Percentiles rank a stretch among this genome's conserved stretches.
These are phyloP conservation scores for Halcyon malimbica DNA, from an alignment of 2,113 vertebrate species.

Conservation along the genomic window DNA sequence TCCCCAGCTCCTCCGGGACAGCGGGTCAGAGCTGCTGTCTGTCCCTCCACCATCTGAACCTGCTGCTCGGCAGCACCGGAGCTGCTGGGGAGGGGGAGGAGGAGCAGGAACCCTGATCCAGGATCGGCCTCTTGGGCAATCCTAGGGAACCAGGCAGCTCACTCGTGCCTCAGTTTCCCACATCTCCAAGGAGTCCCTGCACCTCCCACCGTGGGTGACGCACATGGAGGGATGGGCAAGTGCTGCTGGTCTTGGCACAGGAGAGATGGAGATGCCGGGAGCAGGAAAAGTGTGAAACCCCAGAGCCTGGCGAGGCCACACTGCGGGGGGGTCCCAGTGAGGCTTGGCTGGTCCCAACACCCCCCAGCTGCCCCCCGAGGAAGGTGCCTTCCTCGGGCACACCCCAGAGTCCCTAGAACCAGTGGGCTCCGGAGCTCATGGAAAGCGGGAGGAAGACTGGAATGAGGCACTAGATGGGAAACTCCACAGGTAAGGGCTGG, in stretches of 20 bases:
- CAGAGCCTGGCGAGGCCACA: rapidly evolving
- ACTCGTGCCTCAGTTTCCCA: not conserved
- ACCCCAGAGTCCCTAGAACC: not conserved
- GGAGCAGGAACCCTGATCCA: not conserved
- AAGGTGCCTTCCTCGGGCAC: not conserved
- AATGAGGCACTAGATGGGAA: rapidly evolving
- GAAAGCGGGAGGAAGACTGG: not conserved
- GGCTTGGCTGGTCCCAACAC: not conserved
- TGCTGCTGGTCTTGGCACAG: rapidly evolving
- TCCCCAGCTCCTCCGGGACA: not conserved
- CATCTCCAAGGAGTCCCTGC: not conserved
- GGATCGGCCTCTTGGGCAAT: conserved; percentile 34
- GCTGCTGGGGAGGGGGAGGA: not conserved
- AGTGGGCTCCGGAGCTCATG: rapidly evolving
- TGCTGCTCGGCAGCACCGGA: not conserved
- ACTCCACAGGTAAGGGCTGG: too few species aligned
- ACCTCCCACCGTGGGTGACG: rapidly evolving
- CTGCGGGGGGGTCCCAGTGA: not conserved
- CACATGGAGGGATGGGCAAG: rapidly evolving
- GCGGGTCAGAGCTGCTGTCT: not conserved
- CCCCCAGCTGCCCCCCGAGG: rapidly evolving
- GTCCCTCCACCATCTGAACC: not conserved
- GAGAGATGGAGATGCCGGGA: rapidly evolving
- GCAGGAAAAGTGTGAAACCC: not conserved
- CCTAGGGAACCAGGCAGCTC: not conserved